A percentile compares a stretch with the other conserved stretches of the same genome.
Evolutionary conservation across 2,797 vertebrate genomes (phyloP).

Genomic region (Chelidonichthys spinosus): DNA sequence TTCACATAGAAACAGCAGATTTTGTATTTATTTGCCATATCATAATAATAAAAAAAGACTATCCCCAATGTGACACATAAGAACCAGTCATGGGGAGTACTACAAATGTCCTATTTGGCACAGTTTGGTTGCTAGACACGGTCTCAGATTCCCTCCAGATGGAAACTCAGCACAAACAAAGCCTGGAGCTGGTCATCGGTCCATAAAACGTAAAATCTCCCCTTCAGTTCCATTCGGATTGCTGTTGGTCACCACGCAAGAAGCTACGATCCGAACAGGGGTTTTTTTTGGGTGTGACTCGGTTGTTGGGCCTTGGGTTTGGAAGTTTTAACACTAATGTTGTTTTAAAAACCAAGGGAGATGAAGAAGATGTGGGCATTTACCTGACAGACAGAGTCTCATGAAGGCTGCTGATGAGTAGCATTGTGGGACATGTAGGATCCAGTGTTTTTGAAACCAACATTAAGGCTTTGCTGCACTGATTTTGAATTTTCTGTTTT

Average conservation of each 20-base stretch:
- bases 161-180: not conserved
- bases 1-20: not conserved
- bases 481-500: not conserved
- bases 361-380: not conserved
- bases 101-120: not conserved
- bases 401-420: not conserved
- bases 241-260: not conserved
- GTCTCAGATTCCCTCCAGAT: not conserved
- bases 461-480: not conserved
- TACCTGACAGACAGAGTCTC: not conserved
- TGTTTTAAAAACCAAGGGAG: not conserved
- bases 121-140: not conserved
- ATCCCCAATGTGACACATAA: no score
- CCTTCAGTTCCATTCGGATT: not conserved
- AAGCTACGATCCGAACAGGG: not conserved
- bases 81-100: not conserved
- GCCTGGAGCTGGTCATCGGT: not conserved
- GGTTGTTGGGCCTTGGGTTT: not conserved
- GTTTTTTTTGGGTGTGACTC: not conserved
- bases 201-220: not conserved
- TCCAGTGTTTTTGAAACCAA: not conserved
- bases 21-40: not conserved
- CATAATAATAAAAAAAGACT: not conserved
- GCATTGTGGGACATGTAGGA: conserved; percentile 3
- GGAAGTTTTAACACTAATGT: not conserved